Evolutionary conservation across 2,113 vertebrate genomes (phyloP).

Genomic region (Austrofundulus limnaeus): DNA sequence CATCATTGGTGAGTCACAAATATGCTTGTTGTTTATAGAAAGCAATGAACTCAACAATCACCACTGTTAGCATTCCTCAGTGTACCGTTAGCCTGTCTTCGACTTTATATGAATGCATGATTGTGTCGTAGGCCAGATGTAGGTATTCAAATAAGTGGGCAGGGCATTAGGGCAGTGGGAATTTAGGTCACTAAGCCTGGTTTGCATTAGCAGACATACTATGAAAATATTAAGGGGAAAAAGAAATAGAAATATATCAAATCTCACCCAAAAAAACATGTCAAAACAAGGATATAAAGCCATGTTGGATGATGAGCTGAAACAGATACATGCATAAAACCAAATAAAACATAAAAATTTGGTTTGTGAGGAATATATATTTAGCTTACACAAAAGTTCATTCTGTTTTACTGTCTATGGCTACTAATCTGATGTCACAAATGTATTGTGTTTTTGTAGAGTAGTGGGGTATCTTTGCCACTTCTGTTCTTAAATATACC

Average conservation of each 20-base stretch:
- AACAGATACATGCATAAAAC: no score
- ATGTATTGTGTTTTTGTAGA: conserved; percentile 4
- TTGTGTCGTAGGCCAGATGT: conserved; percentile 23
- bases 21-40: no score
- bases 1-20: no score
- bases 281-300: no score
- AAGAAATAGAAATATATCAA: background rate
- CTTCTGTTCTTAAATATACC: conserved; percentile 14
- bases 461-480: conserved; percentile 11
- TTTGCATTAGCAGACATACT: conserved; percentile 1
- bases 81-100: background rate
- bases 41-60: background rate
- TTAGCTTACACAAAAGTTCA: no score
- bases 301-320: no score
- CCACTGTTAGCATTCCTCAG: background rate
- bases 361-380: no score
- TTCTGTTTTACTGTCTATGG: no score
- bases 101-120: conserved; percentile 2
- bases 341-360: no score
- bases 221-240: background rate
- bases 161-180: conserved; percentile 35
- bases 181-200: conserved; percentile 44
- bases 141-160: conserved; percentile 12
- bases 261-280: background rate
- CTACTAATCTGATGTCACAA: no score